Evolutionary conservation across 1,140 invertebrate genomes (phyloP).

Genomic region (Sesamia nonagrioides): DNA sequence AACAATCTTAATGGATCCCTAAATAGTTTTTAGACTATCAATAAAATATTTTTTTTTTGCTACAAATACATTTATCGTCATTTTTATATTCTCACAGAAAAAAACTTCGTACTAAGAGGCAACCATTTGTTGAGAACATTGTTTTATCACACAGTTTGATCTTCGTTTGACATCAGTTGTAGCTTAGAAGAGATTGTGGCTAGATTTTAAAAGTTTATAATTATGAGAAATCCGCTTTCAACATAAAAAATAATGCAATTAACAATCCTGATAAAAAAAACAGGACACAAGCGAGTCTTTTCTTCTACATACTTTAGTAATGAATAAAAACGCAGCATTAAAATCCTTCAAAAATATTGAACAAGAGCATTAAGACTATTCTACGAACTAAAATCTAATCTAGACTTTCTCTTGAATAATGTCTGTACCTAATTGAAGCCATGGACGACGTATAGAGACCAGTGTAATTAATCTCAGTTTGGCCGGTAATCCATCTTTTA

Average conservation of each 20-base stretch:
- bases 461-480: constrained; percentile 61
- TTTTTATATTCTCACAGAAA: too few relatives aligned
- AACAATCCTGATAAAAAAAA: background rate
- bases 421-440: constrained; percentile 44
- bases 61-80: too few relatives aligned
- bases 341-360: background rate
- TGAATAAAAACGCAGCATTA: background rate
- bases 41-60: too few relatives aligned
- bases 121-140: background rate
- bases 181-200: too few relatives aligned
- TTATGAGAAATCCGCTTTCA: background rate
- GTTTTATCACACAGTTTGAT: too few relatives aligned
- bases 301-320: background rate
- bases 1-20: too few relatives aligned
- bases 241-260: background rate
- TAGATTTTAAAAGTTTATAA: too few relatives aligned
- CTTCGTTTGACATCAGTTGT: too few relatives aligned
- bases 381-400: constrained; percentile 41
- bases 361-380: constrained; percentile 8
- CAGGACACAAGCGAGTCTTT: background rate
- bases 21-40: too few relatives aligned
- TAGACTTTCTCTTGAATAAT: constrained; percentile 47
- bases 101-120: background rate
- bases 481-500: constrained; percentile 61
- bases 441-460: constrained; percentile 40